These are phyloP conservation scores for Zeuzera pyrina DNA, from an alignment of 2,888 invertebrate genomes.

Conservation along the genomic window DNA sequence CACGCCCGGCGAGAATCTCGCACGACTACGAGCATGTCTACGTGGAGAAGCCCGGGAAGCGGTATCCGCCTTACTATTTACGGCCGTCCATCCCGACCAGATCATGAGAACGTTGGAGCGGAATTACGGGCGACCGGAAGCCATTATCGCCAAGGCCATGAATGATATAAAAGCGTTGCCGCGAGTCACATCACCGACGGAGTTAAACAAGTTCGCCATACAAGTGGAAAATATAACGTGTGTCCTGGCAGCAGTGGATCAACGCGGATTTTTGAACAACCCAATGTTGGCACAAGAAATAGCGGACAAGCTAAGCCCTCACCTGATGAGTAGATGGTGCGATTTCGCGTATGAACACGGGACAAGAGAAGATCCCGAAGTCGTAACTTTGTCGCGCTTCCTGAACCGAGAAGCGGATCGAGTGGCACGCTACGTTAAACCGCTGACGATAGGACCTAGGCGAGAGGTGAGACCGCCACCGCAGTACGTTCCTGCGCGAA, in stretches of 20 bases:
- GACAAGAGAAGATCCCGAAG: slow-evolving; percentile 1
- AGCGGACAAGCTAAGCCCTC: slow-evolving; percentile 4
- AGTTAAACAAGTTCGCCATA: no score
- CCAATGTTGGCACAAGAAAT: slow-evolving; percentile 5
- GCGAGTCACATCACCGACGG: no score
- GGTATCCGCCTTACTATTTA: no score
- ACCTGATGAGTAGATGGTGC: slow-evolving; percentile 5
- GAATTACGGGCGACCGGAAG: no score
- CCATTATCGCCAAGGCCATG: no score
- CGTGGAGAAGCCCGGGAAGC: no score
- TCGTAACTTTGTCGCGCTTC: slow-evolving; percentile 6
- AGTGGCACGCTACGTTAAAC: slow-evolving; percentile 1
- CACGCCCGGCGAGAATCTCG: no score
- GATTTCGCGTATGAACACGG: slow-evolving; percentile 7
- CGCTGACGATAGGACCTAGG: background rate
- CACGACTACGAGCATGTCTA: no score
- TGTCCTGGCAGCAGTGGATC: slow-evolving; percentile 2
- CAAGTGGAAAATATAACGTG: slow-evolving; percentile 7
- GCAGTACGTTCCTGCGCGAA: no score
- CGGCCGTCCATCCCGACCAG: no score
- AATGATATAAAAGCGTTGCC: no score
- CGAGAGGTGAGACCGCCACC: background rate
- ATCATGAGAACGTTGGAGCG: no score
- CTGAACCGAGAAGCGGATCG: slow-evolving; percentile 9
- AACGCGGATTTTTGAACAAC: slow-evolving; percentile 5